phyloP scores from a whole-genome alignment of 2,113 vertebrate genomes.

The Thunnus maccoyii region DNA sequence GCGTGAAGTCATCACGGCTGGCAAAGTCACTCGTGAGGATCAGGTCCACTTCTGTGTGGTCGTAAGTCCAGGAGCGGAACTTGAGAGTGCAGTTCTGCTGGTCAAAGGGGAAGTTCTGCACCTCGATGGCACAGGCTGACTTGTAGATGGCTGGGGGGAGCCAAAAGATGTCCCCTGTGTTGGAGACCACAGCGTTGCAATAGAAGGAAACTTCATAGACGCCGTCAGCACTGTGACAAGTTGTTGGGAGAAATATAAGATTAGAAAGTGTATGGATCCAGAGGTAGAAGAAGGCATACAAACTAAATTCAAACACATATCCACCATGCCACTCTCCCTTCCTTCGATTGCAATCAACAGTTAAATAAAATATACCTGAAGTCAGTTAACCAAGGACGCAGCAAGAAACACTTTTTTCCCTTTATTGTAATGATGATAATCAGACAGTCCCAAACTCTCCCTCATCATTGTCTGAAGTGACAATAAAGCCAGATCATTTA shows the following conservation, averaged over 20 bases:
- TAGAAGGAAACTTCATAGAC: slow-evolving; percentile 89
- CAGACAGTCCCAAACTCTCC: slow-evolving; percentile 11
- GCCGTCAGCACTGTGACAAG: slow-evolving; percentile 82
- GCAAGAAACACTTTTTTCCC: neutral
- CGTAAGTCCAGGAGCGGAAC: slow-evolving; percentile 89
- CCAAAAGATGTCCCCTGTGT: slow-evolving; percentile 87
- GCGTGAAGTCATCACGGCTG: slow-evolving; percentile 87
- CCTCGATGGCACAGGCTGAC: slow-evolving; percentile 88
- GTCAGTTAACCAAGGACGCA: neutral
- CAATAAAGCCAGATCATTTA: slow-evolving; percentile 13
- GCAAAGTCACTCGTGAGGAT: slow-evolving; percentile 86
- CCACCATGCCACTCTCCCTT: too few relatives aligned
- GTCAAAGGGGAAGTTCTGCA: slow-evolving; percentile 88
- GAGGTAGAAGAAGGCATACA: neutral
- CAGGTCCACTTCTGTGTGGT: slow-evolving; percentile 86
- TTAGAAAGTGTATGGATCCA: neutral
- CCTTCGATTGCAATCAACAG: too few relatives aligned
- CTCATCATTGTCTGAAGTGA: slow-evolving; percentile 12
- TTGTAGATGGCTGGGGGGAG: slow-evolving; percentile 89
- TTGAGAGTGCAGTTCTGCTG: slow-evolving; percentile 89
- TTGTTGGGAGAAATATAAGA: neutral
- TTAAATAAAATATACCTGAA: neutral
- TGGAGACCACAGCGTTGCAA: slow-evolving; percentile 86
- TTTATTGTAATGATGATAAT: neutral
- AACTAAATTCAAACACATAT: neutral